Evolutionary conservation across 1,140 invertebrate species (phyloP).

Genomic region (Drosophila micromelanica): DNA sequence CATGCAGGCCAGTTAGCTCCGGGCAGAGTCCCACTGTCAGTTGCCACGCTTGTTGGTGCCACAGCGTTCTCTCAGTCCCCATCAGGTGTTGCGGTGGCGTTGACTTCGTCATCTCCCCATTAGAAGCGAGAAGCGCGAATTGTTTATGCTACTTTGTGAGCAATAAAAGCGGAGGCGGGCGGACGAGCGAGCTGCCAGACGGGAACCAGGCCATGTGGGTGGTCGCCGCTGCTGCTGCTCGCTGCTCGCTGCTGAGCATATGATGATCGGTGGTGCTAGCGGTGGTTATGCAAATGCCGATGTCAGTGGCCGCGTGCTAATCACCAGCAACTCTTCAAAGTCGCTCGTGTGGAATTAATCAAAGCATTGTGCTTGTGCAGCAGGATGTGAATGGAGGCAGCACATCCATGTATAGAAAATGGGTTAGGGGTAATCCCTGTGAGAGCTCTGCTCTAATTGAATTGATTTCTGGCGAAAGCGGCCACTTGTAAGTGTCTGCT

Average conservation of each 20-base stretch:
- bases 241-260: conserved; percentile 23
- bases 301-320: conserved; percentile 56
- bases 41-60: not conserved
- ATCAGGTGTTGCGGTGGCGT: conserved; percentile 76
- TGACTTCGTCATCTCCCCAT: conserved; percentile 43
- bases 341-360: conserved; percentile 77
- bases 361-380: conserved; percentile 53
- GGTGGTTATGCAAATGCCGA: conserved; percentile 47
- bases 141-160: conserved; percentile 79
- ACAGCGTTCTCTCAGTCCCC: conserved; percentile 23
- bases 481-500: conserved; percentile 58
- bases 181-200: not conserved
- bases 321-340: conserved; percentile 71
- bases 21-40: conserved; percentile 4
- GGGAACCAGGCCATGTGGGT: conserved; percentile 57
- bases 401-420: no score
- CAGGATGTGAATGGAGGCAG: conserved; percentile 18
- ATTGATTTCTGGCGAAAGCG: conserved; percentile 68
- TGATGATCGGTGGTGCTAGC: conserved; percentile 46
- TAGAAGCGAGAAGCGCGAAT: conserved; percentile 63
- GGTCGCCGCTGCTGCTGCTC: conserved; percentile 39
- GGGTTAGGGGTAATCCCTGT: conserved; percentile 54
- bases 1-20: conserved; percentile 3
- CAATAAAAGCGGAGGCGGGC: conserved; percentile 69
- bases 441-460: conserved; percentile 62